These are phyloP conservation scores for Nephrotoma appendiculata DNA, from an alignment of 2,888 invertebrate genomes.

Conservation along the genomic window DNA sequence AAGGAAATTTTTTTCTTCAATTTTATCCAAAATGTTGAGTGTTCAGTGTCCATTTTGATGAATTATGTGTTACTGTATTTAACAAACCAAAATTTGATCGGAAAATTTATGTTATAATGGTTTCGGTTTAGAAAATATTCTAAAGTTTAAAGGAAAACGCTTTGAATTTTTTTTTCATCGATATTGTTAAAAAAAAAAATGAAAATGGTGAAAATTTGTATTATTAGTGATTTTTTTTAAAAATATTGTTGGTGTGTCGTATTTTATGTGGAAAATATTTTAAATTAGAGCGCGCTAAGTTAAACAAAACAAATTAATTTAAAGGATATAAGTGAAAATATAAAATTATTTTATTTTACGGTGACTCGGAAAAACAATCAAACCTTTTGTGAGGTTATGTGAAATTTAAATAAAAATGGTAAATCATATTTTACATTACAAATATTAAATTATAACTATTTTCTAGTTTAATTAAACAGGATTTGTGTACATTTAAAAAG, in stretches of 20 bases:
- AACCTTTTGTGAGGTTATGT: not conserved
- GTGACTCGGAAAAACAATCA: not conserved
- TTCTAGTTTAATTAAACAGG: not conserved
- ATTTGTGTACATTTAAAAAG: too few species aligned
- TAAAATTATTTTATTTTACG: not conserved
- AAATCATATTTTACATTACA: not conserved
- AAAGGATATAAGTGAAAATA: not conserved
- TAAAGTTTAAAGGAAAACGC: too few species aligned
- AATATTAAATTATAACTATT: not conserved
- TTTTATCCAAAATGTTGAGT: not conserved
- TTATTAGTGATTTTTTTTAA: not conserved
- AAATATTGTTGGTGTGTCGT: not conserved
- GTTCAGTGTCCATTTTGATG: not conserved
- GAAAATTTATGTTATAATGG: not conserved
- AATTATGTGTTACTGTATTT: not conserved
- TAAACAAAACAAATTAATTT: not conserved
- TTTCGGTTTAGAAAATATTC: too few species aligned
- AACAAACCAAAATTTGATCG: not conserved
- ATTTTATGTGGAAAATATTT: not conserved
- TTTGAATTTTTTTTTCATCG: too few species aligned
- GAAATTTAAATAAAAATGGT: not conserved
- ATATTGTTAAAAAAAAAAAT: not conserved
- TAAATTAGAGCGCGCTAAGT: not conserved
- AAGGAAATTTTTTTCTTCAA: not conserved
- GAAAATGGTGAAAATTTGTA: not conserved